Conservation (phyloP, 1,140 invertebrate genomes). For the Drosophila mauritiana region DNA sequence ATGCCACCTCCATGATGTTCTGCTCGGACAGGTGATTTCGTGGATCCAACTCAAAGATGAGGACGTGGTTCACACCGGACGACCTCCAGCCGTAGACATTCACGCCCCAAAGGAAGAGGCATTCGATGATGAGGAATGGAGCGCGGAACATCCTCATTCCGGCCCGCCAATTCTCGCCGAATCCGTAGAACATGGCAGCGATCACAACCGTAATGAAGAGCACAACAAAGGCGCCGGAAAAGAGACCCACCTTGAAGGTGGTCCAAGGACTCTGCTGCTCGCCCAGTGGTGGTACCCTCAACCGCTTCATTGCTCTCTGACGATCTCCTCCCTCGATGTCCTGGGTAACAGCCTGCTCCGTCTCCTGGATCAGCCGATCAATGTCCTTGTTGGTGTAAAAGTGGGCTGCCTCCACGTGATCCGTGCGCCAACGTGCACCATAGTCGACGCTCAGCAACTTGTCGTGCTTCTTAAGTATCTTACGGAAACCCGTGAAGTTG, state of each 20-base stretch:
- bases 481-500: constrained; percentile 96
- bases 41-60: constrained; percentile 97
- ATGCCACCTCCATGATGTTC: constrained; percentile 94
- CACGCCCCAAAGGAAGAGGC: constrained; percentile 94
- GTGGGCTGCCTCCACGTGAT: constrained; percentile 92
- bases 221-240: constrained; percentile 92
- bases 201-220: constrained; percentile 90
- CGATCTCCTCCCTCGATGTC: constrained; percentile 94
- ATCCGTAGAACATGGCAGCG: constrained; percentile 87
- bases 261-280: constrained; percentile 93
- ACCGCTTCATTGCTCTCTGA: constrained; percentile 93
- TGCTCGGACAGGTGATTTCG: constrained; percentile 94
- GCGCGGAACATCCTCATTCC: constrained; percentile 91
- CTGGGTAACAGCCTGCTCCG: constrained; percentile 92
- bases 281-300: constrained; percentile 93
- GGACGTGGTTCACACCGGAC: constrained; percentile 93
- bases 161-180: constrained; percentile 84
- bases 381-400: constrained; percentile 96
- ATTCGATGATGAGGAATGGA: constrained; percentile 92
- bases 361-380: constrained; percentile 93
- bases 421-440: constrained; percentile 90
- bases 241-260: constrained; percentile 93
- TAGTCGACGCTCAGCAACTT: constrained; percentile 88
- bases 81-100: constrained; percentile 96
- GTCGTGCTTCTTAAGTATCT: constrained; percentile 97